These are phyloP conservation scores for Bellardia pandia DNA, from an alignment of 2,888 invertebrate species.

Conservation along the genomic window DNA sequence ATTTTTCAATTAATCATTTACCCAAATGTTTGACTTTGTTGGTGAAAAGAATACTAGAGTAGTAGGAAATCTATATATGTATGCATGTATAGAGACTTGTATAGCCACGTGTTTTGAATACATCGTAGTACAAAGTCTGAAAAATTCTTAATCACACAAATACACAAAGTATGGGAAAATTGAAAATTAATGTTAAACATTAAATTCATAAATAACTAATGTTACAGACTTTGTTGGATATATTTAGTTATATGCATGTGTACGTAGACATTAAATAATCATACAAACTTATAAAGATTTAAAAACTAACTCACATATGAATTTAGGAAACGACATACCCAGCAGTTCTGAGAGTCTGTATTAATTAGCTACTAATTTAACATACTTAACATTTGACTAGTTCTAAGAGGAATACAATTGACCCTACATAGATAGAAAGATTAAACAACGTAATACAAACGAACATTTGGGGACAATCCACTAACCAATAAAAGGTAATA, in stretches of 20 bases:
- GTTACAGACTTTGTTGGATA: conserved; percentile 10
- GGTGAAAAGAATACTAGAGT: neutral
- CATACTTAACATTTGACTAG: too few relatives aligned
- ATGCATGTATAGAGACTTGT: neutral
- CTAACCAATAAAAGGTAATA: too few relatives aligned
- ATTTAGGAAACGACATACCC: too few relatives aligned
- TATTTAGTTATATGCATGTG: neutral
- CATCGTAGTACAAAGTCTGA: too few relatives aligned
- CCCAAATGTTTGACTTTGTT: neutral
- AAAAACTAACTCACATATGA: too few relatives aligned
- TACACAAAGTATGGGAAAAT: conserved; percentile 12
- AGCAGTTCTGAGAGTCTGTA: too few relatives aligned
- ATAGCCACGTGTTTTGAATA: conserved; percentile 25
- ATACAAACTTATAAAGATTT: neutral
- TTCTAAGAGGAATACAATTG: too few relatives aligned
- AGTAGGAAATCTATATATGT: neutral
- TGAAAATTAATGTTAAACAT: conserved; percentile 52
- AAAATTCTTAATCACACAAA: neutral
- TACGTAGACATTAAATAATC: neutral
- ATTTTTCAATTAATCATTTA: neutral
- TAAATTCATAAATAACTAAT: conserved; percentile 57
- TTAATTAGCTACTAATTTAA: too few relatives aligned
- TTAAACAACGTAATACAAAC: too few relatives aligned
- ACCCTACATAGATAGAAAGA: too few relatives aligned
- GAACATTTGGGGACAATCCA: too few relatives aligned